Percentiles rank a stretch among this genome's conserved stretches.
phyloP scores from a whole-genome alignment of 1,140 invertebrate species.

The Centruroides sculpturatus region DNA sequence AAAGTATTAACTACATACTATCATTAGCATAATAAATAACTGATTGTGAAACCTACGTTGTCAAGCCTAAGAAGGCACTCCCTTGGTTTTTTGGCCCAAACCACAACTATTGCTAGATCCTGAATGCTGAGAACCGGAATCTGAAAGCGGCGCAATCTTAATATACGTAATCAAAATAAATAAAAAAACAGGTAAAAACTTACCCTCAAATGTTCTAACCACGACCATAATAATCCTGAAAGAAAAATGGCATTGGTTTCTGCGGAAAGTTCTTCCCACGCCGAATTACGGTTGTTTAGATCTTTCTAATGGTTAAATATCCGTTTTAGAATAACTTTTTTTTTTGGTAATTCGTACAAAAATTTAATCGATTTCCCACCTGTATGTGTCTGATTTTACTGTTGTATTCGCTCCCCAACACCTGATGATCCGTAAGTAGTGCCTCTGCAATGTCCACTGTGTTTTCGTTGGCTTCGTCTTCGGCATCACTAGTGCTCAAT shows the following conservation, averaged over 20 bases:
- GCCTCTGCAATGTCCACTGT: conserved; percentile 31
- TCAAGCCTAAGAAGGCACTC: conserved; percentile 45
- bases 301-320: not conserved
- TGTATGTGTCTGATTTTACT: conserved; percentile 1
- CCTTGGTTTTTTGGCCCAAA: conserved; percentile 25
- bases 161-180: too few species aligned
- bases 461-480: conserved; percentile 15
- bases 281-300: conserved; percentile 6
- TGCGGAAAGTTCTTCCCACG: conserved; percentile 12
- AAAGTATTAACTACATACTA: not conserved
- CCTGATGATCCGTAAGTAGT: conserved; percentile 34
- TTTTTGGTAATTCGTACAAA: not conserved
- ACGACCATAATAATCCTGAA: conserved; percentile 14
- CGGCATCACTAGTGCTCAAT: conserved; percentile 6
- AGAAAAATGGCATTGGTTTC: conserved; percentile 14
- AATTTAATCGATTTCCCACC: not conserved
- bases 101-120: conserved; percentile 48
- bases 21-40: not conserved
- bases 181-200: not conserved
- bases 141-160: conserved; percentile 22
- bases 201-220: conserved; percentile 16
- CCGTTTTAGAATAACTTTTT: not conserved
- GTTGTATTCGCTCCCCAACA: not conserved
- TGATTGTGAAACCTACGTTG: conserved; percentile 31
- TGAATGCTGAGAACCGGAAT: conserved; percentile 47